Base-by-base conservation (phyloP, 2,797 vertebrate species). In the Furcifer pardalis region DNA sequence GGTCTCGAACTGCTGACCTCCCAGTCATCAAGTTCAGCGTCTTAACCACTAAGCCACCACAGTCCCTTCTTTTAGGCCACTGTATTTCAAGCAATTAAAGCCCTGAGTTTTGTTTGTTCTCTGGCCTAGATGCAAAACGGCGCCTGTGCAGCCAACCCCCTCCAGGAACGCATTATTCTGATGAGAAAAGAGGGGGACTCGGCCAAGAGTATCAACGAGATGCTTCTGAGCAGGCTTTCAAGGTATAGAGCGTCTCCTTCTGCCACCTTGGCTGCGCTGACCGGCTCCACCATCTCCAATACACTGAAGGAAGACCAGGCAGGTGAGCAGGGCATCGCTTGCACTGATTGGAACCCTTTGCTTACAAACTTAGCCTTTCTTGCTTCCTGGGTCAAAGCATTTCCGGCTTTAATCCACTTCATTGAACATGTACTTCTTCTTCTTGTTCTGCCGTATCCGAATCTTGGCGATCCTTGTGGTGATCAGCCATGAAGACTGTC, bases 191-290 rank as follows among this genome's bases (percentile, higher is more conserved):
- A 99, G 93, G 99, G 99, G 2, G 99, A 99, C 91, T 99, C 99
- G 83, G 98, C 98, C 62, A 99, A 99, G 95, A 99, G 99, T 96
- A 97, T 99, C 92, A 99, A 99, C 21, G 99, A 99, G 94, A 98
- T 99, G 96, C 97, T 99, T 86, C 95, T 99, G 94, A 99, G 98
- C 92, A 96, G 99, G 93, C 97, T 99, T 90, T 99, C 98, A 4
- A 97, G 99, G 84, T 99, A 99, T 90, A 96, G 99, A 84, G 98
- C 98, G 37, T 99, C 98, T 71, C 99, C 99, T 0, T 99, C 99
- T 0, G 98, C 99, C 79, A 99, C 99, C 0, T 90, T 99, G 89
- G 99, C 99, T 76, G 99, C 99, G 66, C 97, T 99, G 77, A 99
- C 98, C 0, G 98, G 99, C 93, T 99, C 99, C 49, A 97, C 98